These are phyloP conservation scores for Caenorhabditis inopinata DNA, from an alignment of 1,140 invertebrate species.

Conservation along the genomic window DNA sequence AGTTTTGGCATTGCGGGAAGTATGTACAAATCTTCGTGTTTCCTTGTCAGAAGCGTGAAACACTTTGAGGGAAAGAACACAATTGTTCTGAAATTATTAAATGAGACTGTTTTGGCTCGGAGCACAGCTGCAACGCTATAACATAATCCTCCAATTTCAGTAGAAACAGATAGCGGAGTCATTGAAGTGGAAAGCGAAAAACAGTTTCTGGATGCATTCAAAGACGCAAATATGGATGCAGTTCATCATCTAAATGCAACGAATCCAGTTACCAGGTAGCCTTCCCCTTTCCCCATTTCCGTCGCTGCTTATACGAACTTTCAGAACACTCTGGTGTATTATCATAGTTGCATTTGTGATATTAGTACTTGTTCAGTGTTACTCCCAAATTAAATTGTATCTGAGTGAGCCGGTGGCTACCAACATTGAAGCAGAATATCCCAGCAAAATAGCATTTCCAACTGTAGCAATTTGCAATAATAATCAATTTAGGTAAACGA, in stretches of 20 bases:
- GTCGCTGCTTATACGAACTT: background rate
- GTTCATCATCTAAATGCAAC: conserved; percentile 41
- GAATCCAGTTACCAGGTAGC: conserved; percentile 36
- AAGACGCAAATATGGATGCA: conserved; percentile 52
- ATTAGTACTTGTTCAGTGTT: conserved; percentile 50
- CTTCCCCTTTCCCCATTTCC: background rate
- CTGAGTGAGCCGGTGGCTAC: conserved; percentile 54
- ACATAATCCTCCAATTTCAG: no score
- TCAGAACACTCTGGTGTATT: conserved; percentile 41
- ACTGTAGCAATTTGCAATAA: conserved; percentile 66
- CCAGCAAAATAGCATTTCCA: conserved; percentile 58
- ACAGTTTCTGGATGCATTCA: conserved; percentile 43
- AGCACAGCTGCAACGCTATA: no score
- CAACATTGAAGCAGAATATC: conserved; percentile 65
- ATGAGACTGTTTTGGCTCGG: no score
- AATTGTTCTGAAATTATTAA: no score
- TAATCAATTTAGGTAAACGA: conserved; percentile 59
- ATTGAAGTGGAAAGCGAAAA: conserved; percentile 15
- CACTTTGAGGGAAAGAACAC: no score
- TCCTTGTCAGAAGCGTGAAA: no score
- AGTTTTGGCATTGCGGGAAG: no score
- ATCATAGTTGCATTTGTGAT: conserved; percentile 42
- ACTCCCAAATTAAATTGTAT: conserved; percentile 51
- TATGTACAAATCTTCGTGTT: no score
- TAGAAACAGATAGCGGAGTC: background rate